phyloP scores from a whole-genome alignment of 2,113 vertebrate genomes.

The Nannobrachium achirus region DNA sequence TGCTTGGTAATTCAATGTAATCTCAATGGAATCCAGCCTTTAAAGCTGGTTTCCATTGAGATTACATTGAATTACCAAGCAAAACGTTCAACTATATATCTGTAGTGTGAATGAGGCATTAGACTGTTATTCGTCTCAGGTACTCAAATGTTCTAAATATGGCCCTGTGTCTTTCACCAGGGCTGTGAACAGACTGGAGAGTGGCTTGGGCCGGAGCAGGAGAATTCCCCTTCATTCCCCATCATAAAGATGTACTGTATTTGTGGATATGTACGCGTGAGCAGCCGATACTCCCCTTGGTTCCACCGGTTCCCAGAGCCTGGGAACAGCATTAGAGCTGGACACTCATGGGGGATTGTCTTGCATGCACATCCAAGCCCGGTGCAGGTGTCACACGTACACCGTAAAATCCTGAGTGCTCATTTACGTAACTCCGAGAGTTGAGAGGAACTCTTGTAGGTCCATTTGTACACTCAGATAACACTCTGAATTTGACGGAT shows the following conservation, averaged over 20 bases:
- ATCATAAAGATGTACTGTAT: conserved; percentile 60
- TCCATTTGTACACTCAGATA: too few species aligned
- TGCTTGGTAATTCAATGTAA: too few species aligned
- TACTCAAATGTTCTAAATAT: neutral
- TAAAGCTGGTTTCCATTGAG: too few species aligned
- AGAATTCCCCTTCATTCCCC: conserved; percentile 30
- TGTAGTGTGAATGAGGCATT: too few species aligned
- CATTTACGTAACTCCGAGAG: too few species aligned
- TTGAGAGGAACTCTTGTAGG: too few species aligned
- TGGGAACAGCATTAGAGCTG: conserved; percentile 60
- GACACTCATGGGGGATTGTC: conserved; percentile 71
- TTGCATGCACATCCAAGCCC: conserved; percentile 67
- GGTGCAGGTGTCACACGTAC: conserved; percentile 49
- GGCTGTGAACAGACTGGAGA: conserved; percentile 18
- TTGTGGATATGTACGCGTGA: conserved; percentile 52
- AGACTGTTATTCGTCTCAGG: too few species aligned
- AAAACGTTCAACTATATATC: too few species aligned
- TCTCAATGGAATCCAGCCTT: too few species aligned
- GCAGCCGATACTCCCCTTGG: conserved; percentile 77
- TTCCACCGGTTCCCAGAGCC: conserved; percentile 40
- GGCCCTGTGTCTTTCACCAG: conserved; percentile 14
- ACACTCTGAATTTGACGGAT: too few species aligned
- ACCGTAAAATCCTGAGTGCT: too few species aligned
- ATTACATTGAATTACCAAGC: too few species aligned
- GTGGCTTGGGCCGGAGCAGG: conserved; percentile 47